phyloP scores from a whole-genome alignment of 2,113 vertebrate species.

The Chaenogobius annularis region DNA sequence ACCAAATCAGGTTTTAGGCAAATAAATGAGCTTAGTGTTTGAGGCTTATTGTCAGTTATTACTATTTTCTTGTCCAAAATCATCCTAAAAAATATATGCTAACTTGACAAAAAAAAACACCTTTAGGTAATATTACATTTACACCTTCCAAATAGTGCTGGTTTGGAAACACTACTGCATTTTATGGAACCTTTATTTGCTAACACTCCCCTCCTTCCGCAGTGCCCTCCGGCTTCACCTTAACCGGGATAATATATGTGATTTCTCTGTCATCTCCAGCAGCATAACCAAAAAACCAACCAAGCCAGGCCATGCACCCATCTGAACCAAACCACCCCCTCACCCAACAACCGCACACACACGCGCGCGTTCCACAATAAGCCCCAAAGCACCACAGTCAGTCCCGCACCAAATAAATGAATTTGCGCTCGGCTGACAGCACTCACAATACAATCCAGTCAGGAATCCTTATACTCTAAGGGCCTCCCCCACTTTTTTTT shows the following conservation, averaged over 20 bases:
- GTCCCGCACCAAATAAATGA: conserved; percentile 57
- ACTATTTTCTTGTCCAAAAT: no score
- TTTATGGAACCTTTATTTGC: neutral
- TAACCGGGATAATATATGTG: conserved; percentile 34
- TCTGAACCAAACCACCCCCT: conserved; percentile 2
- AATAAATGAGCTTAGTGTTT: no score
- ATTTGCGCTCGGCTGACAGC: conserved; percentile 62
- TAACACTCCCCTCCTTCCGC: neutral
- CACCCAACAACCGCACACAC: conserved; percentile 3
- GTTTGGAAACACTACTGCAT: no score
- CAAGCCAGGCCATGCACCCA: neutral
- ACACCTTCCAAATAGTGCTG: no score
- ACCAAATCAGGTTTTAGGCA: no score
- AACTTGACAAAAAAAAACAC: no score
- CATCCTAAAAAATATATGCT: no score
- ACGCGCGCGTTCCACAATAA: conserved; percentile 39
- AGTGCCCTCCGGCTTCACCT: conserved; percentile 7
- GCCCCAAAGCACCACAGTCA: conserved; percentile 25
- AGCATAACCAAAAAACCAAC: conserved; percentile 22
- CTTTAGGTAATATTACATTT: no score
- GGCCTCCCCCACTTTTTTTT: conserved; percentile 38
- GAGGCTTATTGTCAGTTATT: no score
- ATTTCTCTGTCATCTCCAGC: conserved; percentile 30
- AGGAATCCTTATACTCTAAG: conserved; percentile 77
- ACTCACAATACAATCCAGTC: conserved; percentile 71